These are phyloP conservation scores for Pherbina coryleti DNA, from an alignment of 2,888 invertebrate species.

Conservation along the genomic window DNA sequence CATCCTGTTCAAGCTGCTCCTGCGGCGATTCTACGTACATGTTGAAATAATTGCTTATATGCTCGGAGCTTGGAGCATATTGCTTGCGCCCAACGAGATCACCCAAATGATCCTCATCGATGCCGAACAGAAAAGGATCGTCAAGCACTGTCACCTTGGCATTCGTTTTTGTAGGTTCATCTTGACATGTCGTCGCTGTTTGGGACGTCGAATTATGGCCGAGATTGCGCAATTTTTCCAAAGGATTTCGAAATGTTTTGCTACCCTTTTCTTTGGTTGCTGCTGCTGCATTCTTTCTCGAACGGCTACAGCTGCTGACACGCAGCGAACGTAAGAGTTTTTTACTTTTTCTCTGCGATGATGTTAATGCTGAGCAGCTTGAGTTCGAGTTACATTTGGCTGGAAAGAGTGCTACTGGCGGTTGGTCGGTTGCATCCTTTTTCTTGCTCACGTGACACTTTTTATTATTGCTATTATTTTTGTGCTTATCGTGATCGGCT, in stretches of 20 bases:
- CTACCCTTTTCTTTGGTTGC: background rate
- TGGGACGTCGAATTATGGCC: conserved; percentile 31
- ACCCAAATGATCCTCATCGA: conserved; percentile 64
- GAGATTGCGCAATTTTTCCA: conserved; percentile 43
- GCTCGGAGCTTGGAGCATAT: conserved; percentile 56
- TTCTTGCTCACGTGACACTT: conserved; percentile 31
- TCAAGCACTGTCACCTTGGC: conserved; percentile 69
- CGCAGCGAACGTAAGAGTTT: conserved; percentile 65
- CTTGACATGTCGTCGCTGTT: background rate
- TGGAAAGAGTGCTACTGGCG: conserved; percentile 59
- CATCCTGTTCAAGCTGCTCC: conserved; percentile 33
- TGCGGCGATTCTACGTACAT: conserved; percentile 51
- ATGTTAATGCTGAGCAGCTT: conserved; percentile 23
- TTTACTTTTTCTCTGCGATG: conserved; percentile 58
- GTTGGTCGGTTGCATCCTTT: conserved; percentile 26
- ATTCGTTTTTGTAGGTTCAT: conserved; percentile 61
- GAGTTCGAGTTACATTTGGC: conserved; percentile 52
- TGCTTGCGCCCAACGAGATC: conserved; percentile 57
- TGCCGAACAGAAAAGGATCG: conserved; percentile 69
- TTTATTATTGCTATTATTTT: conserved; percentile 24
- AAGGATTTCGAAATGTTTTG: conserved; percentile 40
- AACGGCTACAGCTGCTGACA: conserved; percentile 54
- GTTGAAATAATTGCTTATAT: conserved; percentile 62
- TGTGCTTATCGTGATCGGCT: conserved; percentile 17
- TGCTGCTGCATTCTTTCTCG: conserved; percentile 31